Base-by-base conservation (phyloP, 1,140 invertebrate species). In the Microplitis mediator region DNA sequence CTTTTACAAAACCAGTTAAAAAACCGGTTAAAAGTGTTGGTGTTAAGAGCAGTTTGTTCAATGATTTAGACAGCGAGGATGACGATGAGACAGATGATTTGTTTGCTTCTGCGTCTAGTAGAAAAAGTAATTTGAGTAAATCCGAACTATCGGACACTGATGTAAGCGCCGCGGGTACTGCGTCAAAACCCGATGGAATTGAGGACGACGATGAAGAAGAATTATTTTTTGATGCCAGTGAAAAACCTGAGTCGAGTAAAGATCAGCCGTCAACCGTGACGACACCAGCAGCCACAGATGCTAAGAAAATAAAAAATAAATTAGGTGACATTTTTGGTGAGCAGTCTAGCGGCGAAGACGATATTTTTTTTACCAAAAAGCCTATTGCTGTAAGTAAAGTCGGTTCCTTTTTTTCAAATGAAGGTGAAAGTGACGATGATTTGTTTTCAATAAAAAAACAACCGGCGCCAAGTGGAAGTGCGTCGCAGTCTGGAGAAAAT, bases 271-370 rank as follows among this genome's bases (percentile, higher is more conserved):
- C 67, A 9, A 64, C 73, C 50, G 9, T 52, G 62, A 45, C 34
- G 56, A 58, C 69, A 68, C 5, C n/a, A 11, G 52, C 39, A 13
- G 13, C 52, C 13, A 23, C 4, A 3, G 16, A 32, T 23, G 76
- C 61, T 64, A 79, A 72, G 71, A 62, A 60, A 4, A 13, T 64
- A 56, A 80, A 75, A 36, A 76, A 82, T n/a, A 81, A 79, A 9
- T 56, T 80, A 50, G 82, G 79, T 11, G 79, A 84, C 62, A 85
- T 87, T 45, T 87, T 86, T 23, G 81, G 80, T 3, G 81, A 84
- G 61, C 75, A 79, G 8, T 82, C 84, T 4, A 83, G 78, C 39
- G 80, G 79, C 5, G 84, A 85, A 0, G 84, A 87, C 0, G 81
- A 87, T 72, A 69, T 86, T 51, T 87, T 86, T 58, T 69, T 76